Evolutionary conservation across 2,888 invertebrate genomes (phyloP).

Genomic region (Pardosa pseudoannulata): DNA sequence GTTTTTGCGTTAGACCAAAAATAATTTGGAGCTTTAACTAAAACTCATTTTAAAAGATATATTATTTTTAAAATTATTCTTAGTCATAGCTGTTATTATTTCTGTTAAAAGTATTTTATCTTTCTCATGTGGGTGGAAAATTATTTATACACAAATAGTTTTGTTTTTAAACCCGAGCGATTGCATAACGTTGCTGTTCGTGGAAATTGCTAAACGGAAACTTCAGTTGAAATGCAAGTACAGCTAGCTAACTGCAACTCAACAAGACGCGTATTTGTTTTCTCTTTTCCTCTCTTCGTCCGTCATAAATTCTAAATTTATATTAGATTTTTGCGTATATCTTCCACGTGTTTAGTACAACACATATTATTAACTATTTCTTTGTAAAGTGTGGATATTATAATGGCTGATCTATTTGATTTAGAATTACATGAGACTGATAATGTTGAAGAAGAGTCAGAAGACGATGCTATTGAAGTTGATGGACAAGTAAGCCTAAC

Average conservation of each 20-base stretch:
- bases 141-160: no score
- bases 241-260: background rate
- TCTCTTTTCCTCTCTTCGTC: background rate
- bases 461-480: conserved; percentile 77
- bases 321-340: background rate
- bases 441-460: conserved; percentile 75
- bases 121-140: no score
- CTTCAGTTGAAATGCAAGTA: background rate
- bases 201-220: background rate
- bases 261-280: background rate
- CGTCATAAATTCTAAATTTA: background rate
- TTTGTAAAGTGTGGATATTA: background rate
- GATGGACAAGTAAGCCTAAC: conserved; percentile 75
- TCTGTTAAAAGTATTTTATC: no score
- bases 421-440: conserved; percentile 85
- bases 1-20: no score
- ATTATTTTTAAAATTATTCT: no score
- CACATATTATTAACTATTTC: background rate
- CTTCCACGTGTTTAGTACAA: background rate
- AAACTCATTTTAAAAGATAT: no score
- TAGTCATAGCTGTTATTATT: no score
- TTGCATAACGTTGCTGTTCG: background rate
- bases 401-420: conserved; percentile 87
- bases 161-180: no score
- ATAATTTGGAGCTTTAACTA: no score